Percentiles rank a stretch among this genome's conserved stretches.
phyloP scores from a whole-genome alignment of 2,888 invertebrate genomes.

The Matsumyia berberina region DNA sequence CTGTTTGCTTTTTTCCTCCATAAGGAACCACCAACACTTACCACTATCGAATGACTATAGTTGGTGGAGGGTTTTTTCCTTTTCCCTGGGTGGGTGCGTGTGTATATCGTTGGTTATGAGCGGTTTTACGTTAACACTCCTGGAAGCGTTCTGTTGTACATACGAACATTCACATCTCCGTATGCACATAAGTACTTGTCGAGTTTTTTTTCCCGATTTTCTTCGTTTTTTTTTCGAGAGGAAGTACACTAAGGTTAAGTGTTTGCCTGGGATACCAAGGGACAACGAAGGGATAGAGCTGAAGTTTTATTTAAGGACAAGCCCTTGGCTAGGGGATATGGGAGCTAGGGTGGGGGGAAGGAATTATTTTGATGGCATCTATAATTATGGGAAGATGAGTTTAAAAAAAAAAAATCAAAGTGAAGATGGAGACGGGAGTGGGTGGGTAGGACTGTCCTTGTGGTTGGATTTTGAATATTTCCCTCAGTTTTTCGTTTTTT shows the following conservation, averaged over 20 bases:
- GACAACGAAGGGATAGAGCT: background rate
- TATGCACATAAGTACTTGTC: constrained; percentile 9
- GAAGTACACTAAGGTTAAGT: constrained; percentile 27
- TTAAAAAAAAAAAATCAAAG: constrained; percentile 7
- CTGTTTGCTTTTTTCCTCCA: background rate
- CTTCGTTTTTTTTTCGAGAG: background rate
- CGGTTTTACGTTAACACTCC: constrained; percentile 57
- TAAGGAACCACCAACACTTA: constrained; percentile 9
- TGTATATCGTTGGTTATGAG: constrained; percentile 44
- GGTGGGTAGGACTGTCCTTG: background rate
- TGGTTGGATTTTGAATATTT: constrained; percentile 19
- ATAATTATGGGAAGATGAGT: constrained; percentile 59
- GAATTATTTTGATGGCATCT: constrained; percentile 43
- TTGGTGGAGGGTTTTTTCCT: background rate
- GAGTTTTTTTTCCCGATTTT: constrained; percentile 2
- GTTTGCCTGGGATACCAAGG: constrained; percentile 19
- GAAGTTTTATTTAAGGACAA: constrained; percentile 24
- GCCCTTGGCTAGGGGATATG: background rate
- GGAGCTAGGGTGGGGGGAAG: background rate
- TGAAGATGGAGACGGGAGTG: background rate
- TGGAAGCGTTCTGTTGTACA: constrained; percentile 33
- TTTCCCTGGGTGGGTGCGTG: background rate
- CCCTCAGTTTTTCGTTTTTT: background rate
- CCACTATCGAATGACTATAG: constrained; percentile 18
- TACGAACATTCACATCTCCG: too few species aligned